Evolutionary conservation across 2,797 vertebrate species (phyloP).

Genomic region (Sorex maritimensis): DNA sequence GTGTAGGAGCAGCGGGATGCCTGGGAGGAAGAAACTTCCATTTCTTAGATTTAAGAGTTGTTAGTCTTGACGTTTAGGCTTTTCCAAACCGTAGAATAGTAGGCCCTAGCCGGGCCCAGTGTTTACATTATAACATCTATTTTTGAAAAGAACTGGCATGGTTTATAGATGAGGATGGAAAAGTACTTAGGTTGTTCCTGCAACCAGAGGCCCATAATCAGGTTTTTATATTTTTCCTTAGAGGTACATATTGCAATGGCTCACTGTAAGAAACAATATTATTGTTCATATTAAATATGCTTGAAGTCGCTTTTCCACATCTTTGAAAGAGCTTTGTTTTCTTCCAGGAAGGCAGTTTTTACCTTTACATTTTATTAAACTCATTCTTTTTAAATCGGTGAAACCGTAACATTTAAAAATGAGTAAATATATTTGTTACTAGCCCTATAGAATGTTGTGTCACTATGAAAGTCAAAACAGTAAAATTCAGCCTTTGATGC

Average conservation of each 20-base stretch:
- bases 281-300: constrained; percentile 64
- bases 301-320: constrained; percentile 64
- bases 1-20: neutral
- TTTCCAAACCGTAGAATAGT: neutral
- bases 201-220: constrained; percentile 78
- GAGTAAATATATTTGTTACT: constrained; percentile 73
- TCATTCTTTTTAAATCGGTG: constrained; percentile 77
- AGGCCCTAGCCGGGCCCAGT: neutral
- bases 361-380: constrained; percentile 69
- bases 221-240: constrained; percentile 72
- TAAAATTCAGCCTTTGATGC: constrained; percentile 74
- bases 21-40: constrained; percentile 14
- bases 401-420: constrained; percentile 82
- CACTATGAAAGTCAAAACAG: constrained; percentile 61
- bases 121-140: constrained; percentile 60
- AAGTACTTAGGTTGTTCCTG: constrained; percentile 71
- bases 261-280: constrained; percentile 73
- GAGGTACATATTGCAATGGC: constrained; percentile 61
- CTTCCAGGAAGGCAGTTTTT: constrained; percentile 63
- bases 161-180: constrained; percentile 68
- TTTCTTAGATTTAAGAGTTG: constrained; percentile 48
- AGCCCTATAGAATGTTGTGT: constrained; percentile 67
- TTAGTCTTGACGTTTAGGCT: neutral
- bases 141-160: constrained; percentile 68
- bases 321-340: constrained; percentile 74